Percentiles rank a stretch among this genome's conserved stretches.
Conservation (phyloP, 2,797 vertebrate genomes). For the Darevskia nairensis region DNA sequence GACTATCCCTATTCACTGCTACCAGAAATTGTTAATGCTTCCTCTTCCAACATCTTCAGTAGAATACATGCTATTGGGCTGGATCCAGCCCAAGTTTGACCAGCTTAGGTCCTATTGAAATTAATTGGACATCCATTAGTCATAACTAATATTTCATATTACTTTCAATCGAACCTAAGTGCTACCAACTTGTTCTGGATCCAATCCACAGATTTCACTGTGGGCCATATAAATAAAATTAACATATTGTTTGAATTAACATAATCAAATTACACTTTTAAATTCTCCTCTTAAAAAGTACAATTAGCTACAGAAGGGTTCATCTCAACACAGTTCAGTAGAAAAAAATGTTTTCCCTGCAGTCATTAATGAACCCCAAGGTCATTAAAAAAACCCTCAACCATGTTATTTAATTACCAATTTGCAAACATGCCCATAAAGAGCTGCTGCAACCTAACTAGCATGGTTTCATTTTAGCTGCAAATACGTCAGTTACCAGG, state of each 20-base stretch:
- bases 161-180: background rate
- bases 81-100: background rate
- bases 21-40: background rate
- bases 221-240: background rate
- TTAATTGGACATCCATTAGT: background rate
- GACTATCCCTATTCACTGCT: too few relatives aligned
- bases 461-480: conserved; percentile 33
- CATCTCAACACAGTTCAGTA: conserved; percentile 63
- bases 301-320: conserved; percentile 41
- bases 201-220: background rate
- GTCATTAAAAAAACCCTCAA: conserved; percentile 55
- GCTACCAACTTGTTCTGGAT: background rate
- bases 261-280: background rate
- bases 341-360: conserved; percentile 43
- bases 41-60: background rate
- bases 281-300: background rate
- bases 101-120: background rate
- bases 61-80: background rate
- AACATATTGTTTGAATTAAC: background rate
- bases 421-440: conserved; percentile 61
- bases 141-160: background rate
- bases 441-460: conserved; percentile 46
- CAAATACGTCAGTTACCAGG: conserved; percentile 17
- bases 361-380: conserved; percentile 35
- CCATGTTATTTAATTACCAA: conserved; percentile 67